Conservation (phyloP, 2,797 vertebrate species). For the Dendrocincla tyrannina region DNA sequence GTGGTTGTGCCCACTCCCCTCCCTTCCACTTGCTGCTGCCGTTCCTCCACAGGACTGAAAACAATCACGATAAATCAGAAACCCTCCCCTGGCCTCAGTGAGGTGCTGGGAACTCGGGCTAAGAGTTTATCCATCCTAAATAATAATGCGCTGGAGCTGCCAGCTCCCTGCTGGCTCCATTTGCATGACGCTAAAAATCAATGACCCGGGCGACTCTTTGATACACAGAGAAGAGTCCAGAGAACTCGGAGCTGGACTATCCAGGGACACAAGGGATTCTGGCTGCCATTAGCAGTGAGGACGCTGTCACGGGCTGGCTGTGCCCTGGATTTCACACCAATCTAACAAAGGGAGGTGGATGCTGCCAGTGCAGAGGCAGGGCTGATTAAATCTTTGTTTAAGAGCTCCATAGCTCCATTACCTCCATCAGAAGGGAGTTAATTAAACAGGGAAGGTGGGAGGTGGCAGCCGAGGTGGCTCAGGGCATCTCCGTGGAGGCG, state of each 20-base stretch:
- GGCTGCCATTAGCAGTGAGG: background rate
- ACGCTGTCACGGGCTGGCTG: background rate
- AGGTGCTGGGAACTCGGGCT: slow-evolving; percentile 1
- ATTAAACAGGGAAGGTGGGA: slow-evolving; percentile 55
- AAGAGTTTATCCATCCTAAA: slow-evolving; percentile 59
- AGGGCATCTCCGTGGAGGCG: background rate
- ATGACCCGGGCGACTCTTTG: background rate
- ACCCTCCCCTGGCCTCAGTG: background rate
- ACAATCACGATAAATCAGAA: background rate
- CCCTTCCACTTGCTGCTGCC: background rate
- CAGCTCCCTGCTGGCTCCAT: slow-evolving; percentile 32
- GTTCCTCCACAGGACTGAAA: background rate
- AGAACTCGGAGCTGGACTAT: background rate
- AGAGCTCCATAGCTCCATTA: slow-evolving; percentile 44
- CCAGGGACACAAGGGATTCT: background rate
- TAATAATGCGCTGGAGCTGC: slow-evolving; percentile 27
- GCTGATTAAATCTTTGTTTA: slow-evolving; percentile 65
- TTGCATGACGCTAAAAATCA: slow-evolving; percentile 25
- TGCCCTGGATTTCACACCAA: slow-evolving; percentile 51
- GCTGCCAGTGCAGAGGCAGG: background rate
- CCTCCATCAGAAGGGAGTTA: slow-evolving; percentile 54
- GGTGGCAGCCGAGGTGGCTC: background rate
- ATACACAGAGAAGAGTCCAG: background rate
- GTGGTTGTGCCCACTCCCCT: accelerated
- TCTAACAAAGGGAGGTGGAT: slow-evolving; percentile 17